Evolutionary conservation across 2,113 vertebrate genomes (phyloP).

Genomic region (Notechis scutatus): DNA sequence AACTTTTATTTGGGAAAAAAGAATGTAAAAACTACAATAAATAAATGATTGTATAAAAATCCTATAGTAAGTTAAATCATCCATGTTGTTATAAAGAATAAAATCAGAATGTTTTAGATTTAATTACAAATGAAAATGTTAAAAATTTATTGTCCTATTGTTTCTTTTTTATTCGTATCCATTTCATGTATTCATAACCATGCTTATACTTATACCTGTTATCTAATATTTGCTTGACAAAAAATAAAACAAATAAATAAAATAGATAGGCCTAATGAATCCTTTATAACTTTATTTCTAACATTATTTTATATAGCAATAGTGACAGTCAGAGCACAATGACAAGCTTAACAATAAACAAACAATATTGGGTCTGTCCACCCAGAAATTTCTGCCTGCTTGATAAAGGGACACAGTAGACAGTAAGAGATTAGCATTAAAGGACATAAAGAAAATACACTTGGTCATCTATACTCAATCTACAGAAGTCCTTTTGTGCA

Average conservation of each 20-base stretch:
- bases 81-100: neutral
- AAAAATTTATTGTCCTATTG: neutral
- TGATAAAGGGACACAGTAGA: neutral
- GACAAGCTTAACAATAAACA: slow-evolving; percentile 9
- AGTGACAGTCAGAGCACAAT: neutral
- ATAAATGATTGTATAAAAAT: neutral
- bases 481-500: slow-evolving; percentile 4
- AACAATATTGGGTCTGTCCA: slow-evolving; percentile 1
- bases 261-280: slow-evolving; percentile 15
- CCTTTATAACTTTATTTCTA: slow-evolving; percentile 8
- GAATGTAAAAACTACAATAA: neutral
- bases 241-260: too few species aligned
- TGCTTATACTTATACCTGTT: too few species aligned
- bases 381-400: neutral
- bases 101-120: neutral
- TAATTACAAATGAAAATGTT: slow-evolving; percentile 1
- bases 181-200: too few species aligned
- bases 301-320: slow-evolving; percentile 32
- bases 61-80: neutral
- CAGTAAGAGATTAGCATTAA: neutral
- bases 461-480: neutral
- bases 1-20: neutral
- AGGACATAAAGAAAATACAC: neutral
- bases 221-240: too few species aligned
- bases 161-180: too few species aligned